These are phyloP conservation scores for Nasonia longicornis DNA, from an alignment of 1,140 invertebrate species.

Conservation along the genomic window DNA sequence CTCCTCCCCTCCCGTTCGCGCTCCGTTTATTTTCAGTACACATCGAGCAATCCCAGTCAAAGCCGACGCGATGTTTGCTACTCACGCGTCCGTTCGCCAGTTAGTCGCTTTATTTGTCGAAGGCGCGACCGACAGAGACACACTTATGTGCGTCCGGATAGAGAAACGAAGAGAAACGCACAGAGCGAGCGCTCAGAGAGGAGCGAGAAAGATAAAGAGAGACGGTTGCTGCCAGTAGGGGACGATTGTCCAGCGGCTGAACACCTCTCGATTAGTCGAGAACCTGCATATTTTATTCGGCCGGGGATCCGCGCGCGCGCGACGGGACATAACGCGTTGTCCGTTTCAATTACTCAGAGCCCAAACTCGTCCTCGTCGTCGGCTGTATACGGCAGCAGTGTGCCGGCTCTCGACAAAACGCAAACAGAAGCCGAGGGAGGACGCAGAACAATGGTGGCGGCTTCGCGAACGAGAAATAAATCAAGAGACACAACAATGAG, in stretches of 20 bases:
- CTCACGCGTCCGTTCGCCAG: slow-evolving; percentile 35
- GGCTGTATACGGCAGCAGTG: too few relatives aligned
- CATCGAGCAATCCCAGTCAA: slow-evolving; percentile 6
- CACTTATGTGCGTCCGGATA: not conserved
- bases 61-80: slow-evolving; percentile 4
- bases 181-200: too few relatives aligned
- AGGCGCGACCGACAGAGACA: slow-evolving; percentile 4
- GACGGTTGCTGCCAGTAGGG: not conserved
- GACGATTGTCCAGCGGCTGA: slow-evolving; percentile 21
- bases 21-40: slow-evolving; percentile 26
- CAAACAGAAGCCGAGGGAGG: not conserved
- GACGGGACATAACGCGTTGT: slow-evolving; percentile 51
- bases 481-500: not conserved
- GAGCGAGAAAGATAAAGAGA: not conserved
- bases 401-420: not conserved
- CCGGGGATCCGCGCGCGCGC: slow-evolving; percentile 23
- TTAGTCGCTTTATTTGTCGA: slow-evolving; percentile 48
- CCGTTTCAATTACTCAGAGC: slow-evolving; percentile 56
- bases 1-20: not conserved
- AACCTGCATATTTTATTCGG: slow-evolving; percentile 57
- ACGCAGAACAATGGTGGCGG: not conserved
- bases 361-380: slow-evolving; percentile 38
- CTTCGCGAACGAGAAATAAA: not conserved
- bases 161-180: not conserved
- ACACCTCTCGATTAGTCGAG: slow-evolving; percentile 56